Base-by-base conservation (phyloP, 2,888 invertebrate genomes). In the Melolontha melolontha region DNA sequence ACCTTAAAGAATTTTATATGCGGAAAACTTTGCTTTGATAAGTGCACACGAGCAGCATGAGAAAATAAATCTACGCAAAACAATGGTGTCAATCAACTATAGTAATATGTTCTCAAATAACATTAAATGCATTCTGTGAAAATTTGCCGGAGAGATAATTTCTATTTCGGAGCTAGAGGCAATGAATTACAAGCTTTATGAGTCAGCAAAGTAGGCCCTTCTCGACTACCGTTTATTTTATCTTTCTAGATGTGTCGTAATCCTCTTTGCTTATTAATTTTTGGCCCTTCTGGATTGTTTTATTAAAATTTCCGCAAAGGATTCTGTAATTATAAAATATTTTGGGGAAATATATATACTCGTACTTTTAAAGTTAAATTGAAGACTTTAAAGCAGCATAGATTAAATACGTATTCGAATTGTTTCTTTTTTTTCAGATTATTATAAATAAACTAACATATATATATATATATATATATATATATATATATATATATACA, bases 181-280 rank as follows among this genome's bases (percentile, higher is more conserved):
- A 11, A 49, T 49, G 22, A 49, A 49, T 22, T 47, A 47, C 47
- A 47, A 14, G 47, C 16, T 17, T 49, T 49, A 49, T 17, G 49
- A 49, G 6, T 49, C 22, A 49, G 49, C 16, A 49, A 49, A 22
- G 49, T 47, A 14, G 14, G 12, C 49, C n/a, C 17, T 11, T 49
- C 49, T 49, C 8, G 8, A 49, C 7, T 49, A 16, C 11, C 44
- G 44, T 44, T 44, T 44, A 12, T 44, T 44, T 44, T n/a, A 44
- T 44, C 12, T 44, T 44, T 14, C 14, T 47, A 14, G 16, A 47
- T 47, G 12, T 47, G 16, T 14, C 7, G 34, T 34, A 47, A 1
- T 47, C 47, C 47, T 47, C 17, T 14, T 47, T 14, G 1, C 5
- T 47, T 14, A 47, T 44, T 47, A 14, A 12, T 16, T 47, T 47